Conservation (phyloP, 30 jellyfish, hydroid and myxozoan species). For the Cassiopea andromeda region DNA sequence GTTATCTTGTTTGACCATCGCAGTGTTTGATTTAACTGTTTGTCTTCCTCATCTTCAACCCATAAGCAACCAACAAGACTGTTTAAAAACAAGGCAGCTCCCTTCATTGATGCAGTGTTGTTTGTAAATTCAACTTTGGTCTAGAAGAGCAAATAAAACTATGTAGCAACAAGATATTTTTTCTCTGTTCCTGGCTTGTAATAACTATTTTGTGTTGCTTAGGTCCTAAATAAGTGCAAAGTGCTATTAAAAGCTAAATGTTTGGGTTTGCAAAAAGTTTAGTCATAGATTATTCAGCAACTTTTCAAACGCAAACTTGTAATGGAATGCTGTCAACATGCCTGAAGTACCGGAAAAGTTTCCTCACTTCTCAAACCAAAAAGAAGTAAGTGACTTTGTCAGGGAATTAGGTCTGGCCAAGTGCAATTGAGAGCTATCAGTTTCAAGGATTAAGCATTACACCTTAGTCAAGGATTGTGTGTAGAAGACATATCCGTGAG, state of each 20-base stretch:
- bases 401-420: background rate
- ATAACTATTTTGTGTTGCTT: too few species aligned
- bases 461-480: background rate
- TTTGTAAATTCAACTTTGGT: slow-evolving; percentile 43
- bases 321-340: background rate
- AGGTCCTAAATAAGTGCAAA: too few species aligned
- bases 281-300: too few species aligned
- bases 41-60: slow-evolving; percentile 36
- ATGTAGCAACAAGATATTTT: too few species aligned
- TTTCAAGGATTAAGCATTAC: slow-evolving; percentile 5
- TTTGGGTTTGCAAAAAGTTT: too few species aligned
- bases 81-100: slow-evolving; percentile 67
- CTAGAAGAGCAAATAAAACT: slow-evolving; percentile 6
- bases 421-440: slow-evolving; percentile 4
- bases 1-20: slow-evolving; percentile 48
- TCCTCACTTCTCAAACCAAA: slow-evolving; percentile 7
- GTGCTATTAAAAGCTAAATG: too few species aligned
- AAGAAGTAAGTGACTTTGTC: background rate
- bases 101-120: slow-evolving; percentile 74
- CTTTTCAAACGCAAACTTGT: too few species aligned
- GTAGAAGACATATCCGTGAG: background rate
- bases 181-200: too few species aligned
- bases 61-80: slow-evolving; percentile 68
- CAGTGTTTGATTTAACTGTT: slow-evolving; percentile 12
- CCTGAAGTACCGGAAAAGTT: background rate